phyloP scores from a whole-genome alignment of 2,797 vertebrate genomes.

The Etheostoma nigrum region DNA sequence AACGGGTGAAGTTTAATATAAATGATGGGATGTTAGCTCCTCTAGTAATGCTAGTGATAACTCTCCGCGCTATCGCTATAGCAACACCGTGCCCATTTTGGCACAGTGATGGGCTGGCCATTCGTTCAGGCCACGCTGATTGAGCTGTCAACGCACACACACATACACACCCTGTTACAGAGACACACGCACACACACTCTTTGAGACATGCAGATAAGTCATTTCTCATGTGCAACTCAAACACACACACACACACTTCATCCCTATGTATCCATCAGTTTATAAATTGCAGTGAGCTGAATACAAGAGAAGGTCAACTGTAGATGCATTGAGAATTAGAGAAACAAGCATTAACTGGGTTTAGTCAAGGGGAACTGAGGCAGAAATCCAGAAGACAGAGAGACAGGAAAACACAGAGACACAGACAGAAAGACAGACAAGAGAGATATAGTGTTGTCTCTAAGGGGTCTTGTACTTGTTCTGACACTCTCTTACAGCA shows the following conservation, averaged over 20 bases:
- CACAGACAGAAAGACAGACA: conserved; percentile 16
- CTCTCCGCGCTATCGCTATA: conserved; percentile 71
- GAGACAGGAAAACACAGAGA: conserved; percentile 19
- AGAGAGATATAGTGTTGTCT: conserved; percentile 37
- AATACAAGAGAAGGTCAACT: conserved; percentile 67
- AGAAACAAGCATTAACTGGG: conserved; percentile 37
- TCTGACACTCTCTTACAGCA: conserved; percentile 55
- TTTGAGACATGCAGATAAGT: conserved; percentile 66
- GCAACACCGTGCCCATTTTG: conserved; percentile 74
- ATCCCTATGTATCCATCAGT: conserved; percentile 51
- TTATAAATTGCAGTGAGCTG: conserved; percentile 60
- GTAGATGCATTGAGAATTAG: conserved; percentile 67
- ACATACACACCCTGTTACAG: conserved; percentile 36
- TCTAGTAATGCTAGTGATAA: conserved; percentile 76
- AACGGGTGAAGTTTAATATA: conserved; percentile 64
- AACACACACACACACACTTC: conserved; percentile 31
- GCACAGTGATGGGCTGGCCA: conserved; percentile 66
- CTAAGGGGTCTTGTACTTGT: conserved; percentile 54
- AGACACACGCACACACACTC: conserved; percentile 38
- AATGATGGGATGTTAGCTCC: conserved; percentile 75
- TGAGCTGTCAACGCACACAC: conserved; percentile 72
- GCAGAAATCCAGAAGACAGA: conserved; percentile 29
- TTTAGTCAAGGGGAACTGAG: conserved; percentile 27
- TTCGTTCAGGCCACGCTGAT: conserved; percentile 76
- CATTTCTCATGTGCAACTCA: conserved; percentile 36